Percentiles rank a stretch among this genome's conserved stretches.
Evolutionary conservation across 2,888 invertebrate genomes (phyloP).

Genomic region (Ichneumon xanthorius): DNA sequence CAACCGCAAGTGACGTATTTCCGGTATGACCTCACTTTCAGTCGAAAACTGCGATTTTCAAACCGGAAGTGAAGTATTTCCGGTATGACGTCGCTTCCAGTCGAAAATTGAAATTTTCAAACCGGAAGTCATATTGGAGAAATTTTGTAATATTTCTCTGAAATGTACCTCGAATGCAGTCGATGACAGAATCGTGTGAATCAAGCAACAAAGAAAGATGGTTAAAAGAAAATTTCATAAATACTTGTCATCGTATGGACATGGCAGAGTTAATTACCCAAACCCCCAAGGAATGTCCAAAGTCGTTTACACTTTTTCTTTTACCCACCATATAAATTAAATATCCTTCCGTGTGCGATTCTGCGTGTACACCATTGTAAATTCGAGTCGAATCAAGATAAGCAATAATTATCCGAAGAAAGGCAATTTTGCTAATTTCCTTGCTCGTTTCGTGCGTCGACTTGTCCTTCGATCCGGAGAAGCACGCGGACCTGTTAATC

Average conservation of each 20-base stretch:
- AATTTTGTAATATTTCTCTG: background rate
- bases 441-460: background rate
- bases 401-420: background rate
- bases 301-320: background rate
- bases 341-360: background rate
- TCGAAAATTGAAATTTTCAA: too few relatives aligned
- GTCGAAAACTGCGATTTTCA: too few relatives aligned
- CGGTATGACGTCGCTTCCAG: too few relatives aligned
- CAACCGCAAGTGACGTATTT: too few relatives aligned
- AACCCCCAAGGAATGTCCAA: background rate
- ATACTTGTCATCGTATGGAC: too few relatives aligned
- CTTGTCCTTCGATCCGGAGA: constrained; percentile 6
- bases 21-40: too few relatives aligned
- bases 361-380: background rate
- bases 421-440: background rate
- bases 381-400: background rate
- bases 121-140: too few relatives aligned
- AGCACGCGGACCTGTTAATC: constrained; percentile 46
- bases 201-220: too few relatives aligned
- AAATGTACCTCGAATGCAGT: too few relatives aligned
- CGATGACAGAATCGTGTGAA: too few relatives aligned
- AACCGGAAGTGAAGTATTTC: too few relatives aligned
- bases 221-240: background rate
- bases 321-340: background rate
- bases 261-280: background rate